phyloP scores from a whole-genome alignment of 1,140 invertebrate species.

The Cardiocondyla obscurior region DNA sequence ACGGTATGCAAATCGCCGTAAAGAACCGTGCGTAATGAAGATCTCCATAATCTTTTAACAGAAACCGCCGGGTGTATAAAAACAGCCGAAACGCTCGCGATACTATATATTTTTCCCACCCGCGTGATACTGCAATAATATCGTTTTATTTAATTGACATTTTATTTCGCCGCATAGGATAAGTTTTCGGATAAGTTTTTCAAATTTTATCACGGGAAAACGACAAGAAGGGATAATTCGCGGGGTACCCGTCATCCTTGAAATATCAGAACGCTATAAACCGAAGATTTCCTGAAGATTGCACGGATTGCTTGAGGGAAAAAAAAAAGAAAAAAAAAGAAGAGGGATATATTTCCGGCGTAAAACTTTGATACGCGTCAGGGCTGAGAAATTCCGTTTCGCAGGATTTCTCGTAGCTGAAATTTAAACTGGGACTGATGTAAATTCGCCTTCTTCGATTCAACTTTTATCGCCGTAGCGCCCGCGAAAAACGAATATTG shows the following conservation, averaged over 20 bases:
- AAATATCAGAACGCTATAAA: not conserved
- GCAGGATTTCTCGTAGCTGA: not conserved
- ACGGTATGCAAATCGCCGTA: not conserved
- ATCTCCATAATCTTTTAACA: not conserved
- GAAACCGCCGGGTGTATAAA: too few species aligned
- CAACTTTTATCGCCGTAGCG: conserved; percentile 23
- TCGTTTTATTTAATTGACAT: not conserved
- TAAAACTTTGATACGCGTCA: conserved; percentile 18
- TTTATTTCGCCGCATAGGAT: too few species aligned
- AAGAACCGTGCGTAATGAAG: not conserved
- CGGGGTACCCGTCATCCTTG: too few species aligned
- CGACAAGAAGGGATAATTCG: not conserved
- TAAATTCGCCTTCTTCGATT: conserved; percentile 37
- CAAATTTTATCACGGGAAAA: not conserved
- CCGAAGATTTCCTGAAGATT: not conserved
- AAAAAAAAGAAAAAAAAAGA: too few species aligned
- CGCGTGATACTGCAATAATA: not conserved
- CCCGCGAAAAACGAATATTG: conserved; percentile 26
- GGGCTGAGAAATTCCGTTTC: not conserved
- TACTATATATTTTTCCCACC: not conserved
- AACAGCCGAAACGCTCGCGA: not conserved
- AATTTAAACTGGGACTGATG: conserved; percentile 23
- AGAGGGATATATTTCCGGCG: not conserved
- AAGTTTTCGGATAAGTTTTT: not conserved
- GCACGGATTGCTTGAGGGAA: not conserved